Conservation (phyloP, 2,888 invertebrate genomes). For the Andrena bicolor region DNA sequence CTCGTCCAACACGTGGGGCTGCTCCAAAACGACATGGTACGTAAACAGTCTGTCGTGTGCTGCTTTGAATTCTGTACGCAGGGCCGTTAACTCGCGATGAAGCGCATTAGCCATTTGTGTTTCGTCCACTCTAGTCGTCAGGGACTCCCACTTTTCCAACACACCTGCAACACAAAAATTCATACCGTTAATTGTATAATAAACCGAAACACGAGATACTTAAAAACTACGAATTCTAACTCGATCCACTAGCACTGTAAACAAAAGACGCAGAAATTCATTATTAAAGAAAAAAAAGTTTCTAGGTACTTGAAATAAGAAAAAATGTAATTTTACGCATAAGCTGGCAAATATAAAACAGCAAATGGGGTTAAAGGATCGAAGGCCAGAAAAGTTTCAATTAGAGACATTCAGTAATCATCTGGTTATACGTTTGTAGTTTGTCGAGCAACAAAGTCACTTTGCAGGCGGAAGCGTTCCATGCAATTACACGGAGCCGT, state of each 20-base stretch:
- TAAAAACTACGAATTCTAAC: neutral
- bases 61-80: conserved; percentile 81
- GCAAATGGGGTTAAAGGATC: neutral
- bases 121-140: conserved; percentile 84
- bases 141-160: conserved; percentile 85
- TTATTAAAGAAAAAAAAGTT: no score
- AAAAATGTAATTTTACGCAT: neutral
- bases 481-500: conserved; percentile 13
- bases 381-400: neutral
- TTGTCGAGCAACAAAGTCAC: neutral
- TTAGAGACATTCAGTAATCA: neutral
- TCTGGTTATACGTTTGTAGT: neutral
- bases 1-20: conserved; percentile 83
- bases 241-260: neutral
- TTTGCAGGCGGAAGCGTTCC: neutral
- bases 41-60: conserved; percentile 80
- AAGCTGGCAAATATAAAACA: neutral
- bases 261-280: no score
- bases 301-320: no score
- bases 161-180: conserved; percentile 77
- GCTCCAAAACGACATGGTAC: conserved; percentile 80
- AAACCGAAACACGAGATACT: neutral
- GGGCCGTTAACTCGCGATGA: conserved; percentile 82
- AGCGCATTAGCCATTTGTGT: conserved; percentile 82
- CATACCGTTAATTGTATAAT: neutral